Base-by-base conservation (phyloP, 2,113 vertebrate species). In the Vanacampus margaritifer region DNA sequence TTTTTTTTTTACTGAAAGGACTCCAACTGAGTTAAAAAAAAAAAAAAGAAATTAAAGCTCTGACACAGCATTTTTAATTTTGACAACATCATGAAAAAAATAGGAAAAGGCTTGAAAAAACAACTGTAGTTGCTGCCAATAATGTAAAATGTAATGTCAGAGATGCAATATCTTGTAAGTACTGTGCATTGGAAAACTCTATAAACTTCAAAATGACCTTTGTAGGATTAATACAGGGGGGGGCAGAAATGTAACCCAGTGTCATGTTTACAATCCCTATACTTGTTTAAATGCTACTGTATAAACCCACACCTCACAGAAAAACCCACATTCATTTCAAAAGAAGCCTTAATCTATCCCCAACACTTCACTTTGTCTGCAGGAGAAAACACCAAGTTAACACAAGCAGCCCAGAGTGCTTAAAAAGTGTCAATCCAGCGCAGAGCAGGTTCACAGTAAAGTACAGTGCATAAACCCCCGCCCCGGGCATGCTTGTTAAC, bases 1-100 rank as follows among this genome's bases (percentile, higher is more conserved):
- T 64, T 53, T 24, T 72, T 67, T 50, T 39, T 62, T 11, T 12
- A 73, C 26, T 78, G 66, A 68, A 63, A 65, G 45, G 37, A 58
- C 28, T 78, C 36, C 16, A 67, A 71, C n/a, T 58, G 41, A 72
- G 35, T 62, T 68, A 21, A 32, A 46, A 80, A 74, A 58, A 32
- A 63, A 64, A 66, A 12, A 13, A 46, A 68, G 39, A 1, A 35
- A 7, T 36, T 11, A 17, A 35, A 32, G 6, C 32, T 59, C 14
- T 78, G 78, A 85, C 74, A 74, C 58, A 71, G 76, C 71, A 71
- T 32, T 78, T 71, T 63, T 37, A 16, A 61, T 67, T 79, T 69
- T 32, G 56, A 64, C 56, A 68, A 64, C 56, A 68, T 19, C n/a
- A 10, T 45, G 17, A 39, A 63, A 16, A 39, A 43, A 65, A 23